phyloP scores from a whole-genome alignment of 2,888 invertebrate species.

The Tachystola acroxantha region DNA sequence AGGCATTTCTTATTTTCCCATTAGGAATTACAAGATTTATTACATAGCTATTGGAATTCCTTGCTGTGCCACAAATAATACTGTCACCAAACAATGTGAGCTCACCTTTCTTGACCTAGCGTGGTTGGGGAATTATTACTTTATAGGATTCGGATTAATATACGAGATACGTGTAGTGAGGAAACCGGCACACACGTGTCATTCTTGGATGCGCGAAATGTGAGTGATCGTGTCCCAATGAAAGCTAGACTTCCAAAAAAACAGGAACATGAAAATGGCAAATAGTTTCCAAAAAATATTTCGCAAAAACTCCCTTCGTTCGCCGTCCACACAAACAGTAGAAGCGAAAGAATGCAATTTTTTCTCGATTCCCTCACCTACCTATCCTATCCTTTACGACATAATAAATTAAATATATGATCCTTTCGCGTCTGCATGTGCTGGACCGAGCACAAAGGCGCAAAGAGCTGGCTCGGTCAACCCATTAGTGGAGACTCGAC shows the following conservation, averaged over 20 bases:
- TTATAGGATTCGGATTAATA: neutral
- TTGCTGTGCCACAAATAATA: slow-evolving; percentile 27
- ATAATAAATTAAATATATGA: slow-evolving; percentile 21
- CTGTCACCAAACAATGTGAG: slow-evolving; percentile 1
- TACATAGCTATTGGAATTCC: slow-evolving; percentile 22
- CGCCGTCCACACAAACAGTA: no score
- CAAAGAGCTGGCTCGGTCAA: slow-evolving; percentile 36
- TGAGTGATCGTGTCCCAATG: no score
- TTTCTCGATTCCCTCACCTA: slow-evolving; percentile 9
- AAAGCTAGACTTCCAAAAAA: no score
- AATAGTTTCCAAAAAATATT: no score
- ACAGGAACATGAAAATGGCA: no score
- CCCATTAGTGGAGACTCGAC: slow-evolving; percentile 51
- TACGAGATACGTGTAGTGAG: no score
- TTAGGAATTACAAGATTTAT: slow-evolving; percentile 23
- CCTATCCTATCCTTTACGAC: slow-evolving; percentile 19
- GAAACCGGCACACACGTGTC: no score
- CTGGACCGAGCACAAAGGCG: slow-evolving; percentile 20
- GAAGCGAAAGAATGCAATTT: slow-evolving; percentile 9
- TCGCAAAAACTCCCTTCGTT: no score
- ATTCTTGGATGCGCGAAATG: no score
- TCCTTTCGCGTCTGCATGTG: slow-evolving; percentile 24
- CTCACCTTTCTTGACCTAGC: neutral
- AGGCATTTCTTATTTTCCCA: slow-evolving; percentile 16
- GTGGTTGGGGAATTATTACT: neutral